phyloP scores from a whole-genome alignment of 2,888 invertebrate species.

The Drosophila austrosaltans region DNA sequence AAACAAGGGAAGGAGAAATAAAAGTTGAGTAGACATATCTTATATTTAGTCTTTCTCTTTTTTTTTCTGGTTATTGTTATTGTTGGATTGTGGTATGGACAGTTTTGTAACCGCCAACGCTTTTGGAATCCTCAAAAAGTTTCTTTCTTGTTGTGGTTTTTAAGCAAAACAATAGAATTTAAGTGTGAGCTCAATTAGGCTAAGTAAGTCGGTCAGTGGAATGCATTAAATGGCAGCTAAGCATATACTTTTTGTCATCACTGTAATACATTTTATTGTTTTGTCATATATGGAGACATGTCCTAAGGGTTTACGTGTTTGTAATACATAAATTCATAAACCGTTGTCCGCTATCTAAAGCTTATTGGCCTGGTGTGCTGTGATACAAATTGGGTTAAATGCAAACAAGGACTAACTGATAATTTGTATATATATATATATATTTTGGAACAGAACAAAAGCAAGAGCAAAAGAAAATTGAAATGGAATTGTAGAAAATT shows the following conservation, averaged over 20 bases:
- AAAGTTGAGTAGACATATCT: conserved; percentile 19
- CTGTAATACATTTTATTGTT: conserved; percentile 6
- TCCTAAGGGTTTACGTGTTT: conserved; percentile 56
- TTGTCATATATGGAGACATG: conserved; percentile 12
- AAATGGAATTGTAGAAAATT: too few species aligned
- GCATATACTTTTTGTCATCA: conserved; percentile 36
- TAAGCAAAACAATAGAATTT: conserved; percentile 5
- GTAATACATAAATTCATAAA: conserved; percentile 55
- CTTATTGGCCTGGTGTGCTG: conserved; percentile 10
- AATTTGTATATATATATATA: conserved; percentile 30
- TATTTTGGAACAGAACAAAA: too few species aligned
- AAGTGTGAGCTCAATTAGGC: conserved; percentile 1
- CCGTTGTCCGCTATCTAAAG: not conserved
- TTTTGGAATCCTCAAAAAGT: conserved; percentile 58
- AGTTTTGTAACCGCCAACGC: conserved; percentile 46
- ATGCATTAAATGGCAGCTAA: conserved; percentile 25
- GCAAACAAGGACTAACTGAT: conserved; percentile 59
- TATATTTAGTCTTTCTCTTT: conserved; percentile 9
- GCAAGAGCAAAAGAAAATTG: too few species aligned
- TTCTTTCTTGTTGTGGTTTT: conserved; percentile 8
- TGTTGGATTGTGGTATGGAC: conserved; percentile 23
- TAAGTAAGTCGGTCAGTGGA: conserved; percentile 35
- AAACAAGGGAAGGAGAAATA: not conserved
- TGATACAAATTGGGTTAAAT: conserved; percentile 67
- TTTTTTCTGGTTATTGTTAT: conserved; percentile 59